Percentiles rank a stretch among this genome's conserved stretches.
Evolutionary conservation across 1,140 invertebrate genomes (phyloP).

Genomic region (Panonychus citri): DNA sequence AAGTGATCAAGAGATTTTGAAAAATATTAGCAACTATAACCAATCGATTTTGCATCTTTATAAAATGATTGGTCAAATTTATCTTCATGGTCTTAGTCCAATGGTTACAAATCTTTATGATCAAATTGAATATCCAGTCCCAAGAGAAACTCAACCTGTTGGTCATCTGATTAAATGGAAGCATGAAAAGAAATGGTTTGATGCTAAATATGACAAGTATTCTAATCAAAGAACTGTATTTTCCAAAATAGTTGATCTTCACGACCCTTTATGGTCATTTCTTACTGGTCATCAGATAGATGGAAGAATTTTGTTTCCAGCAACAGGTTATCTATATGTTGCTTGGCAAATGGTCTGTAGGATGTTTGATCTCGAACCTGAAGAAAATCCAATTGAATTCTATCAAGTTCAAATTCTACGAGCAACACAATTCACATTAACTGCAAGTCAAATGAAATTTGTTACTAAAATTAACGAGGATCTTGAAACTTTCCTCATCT

Average conservation of each 20-base stretch:
- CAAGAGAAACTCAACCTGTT: constrained; percentile 61
- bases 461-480: constrained; percentile 67
- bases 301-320: constrained; percentile 75
- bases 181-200: constrained; percentile 49
- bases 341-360: constrained; percentile 90
- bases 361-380: too few species aligned
- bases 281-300: constrained; percentile 71
- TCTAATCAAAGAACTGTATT: constrained; percentile 24
- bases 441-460: constrained; percentile 56
- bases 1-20: too few species aligned
- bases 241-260: constrained; percentile 47
- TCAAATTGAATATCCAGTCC: constrained; percentile 51
- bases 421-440: constrained; percentile 54
- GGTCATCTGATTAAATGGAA: constrained; percentile 68
- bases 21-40: too few species aligned
- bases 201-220: constrained; percentile 35
- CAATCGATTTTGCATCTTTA: too few species aligned
- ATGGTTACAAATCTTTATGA: constrained; percentile 45
- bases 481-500: constrained; percentile 70
- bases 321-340: constrained; percentile 72
- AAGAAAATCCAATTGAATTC: constrained; percentile 40
- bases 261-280: constrained; percentile 48
- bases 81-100: constrained; percentile 49
- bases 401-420: constrained; percentile 49
- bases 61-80: constrained; percentile 62